These are phyloP conservation scores for Prunella himalayana DNA, from an alignment of 2,113 vertebrate species.

Conservation along the genomic window DNA sequence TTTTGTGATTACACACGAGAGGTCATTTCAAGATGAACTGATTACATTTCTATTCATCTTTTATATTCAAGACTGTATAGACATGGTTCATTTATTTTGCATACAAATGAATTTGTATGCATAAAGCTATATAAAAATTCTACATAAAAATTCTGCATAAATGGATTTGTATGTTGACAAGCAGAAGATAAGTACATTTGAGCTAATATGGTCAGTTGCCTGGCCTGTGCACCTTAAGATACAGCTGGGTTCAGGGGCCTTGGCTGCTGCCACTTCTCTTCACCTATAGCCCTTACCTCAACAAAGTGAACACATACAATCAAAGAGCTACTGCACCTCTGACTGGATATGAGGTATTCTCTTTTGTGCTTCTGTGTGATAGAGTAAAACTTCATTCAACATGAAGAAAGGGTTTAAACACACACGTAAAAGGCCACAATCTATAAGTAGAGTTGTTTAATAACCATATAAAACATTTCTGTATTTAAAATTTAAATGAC, in stretches of 20 bases:
- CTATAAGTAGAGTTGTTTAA: neutral
- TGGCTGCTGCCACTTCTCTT: neutral
- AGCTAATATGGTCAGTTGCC: neutral
- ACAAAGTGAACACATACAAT: neutral
- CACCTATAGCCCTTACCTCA: neutral
- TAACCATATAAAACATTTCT: fast-evolving
- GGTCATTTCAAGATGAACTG: neutral
- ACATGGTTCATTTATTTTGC: neutral
- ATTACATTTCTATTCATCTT: neutral
- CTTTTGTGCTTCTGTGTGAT: neutral
- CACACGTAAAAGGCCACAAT: neutral
- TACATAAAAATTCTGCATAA: neutral
- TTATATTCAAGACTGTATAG: neutral
- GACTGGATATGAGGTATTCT: neutral
- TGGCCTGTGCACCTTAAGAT: neutral
- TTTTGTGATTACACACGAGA: neutral
- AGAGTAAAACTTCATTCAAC: neutral
- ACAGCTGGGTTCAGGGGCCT: neutral
- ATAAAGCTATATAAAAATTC: neutral
- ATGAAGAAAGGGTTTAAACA: neutral
- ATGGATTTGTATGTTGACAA: neutral
- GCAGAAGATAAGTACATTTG: neutral
- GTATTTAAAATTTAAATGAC: neutral
- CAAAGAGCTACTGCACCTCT: neutral
- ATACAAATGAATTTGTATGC: neutral